These are phyloP conservation scores for Cyclophora albipunctata DNA, from an alignment of 2,888 invertebrate species.

Conservation along the genomic window DNA sequence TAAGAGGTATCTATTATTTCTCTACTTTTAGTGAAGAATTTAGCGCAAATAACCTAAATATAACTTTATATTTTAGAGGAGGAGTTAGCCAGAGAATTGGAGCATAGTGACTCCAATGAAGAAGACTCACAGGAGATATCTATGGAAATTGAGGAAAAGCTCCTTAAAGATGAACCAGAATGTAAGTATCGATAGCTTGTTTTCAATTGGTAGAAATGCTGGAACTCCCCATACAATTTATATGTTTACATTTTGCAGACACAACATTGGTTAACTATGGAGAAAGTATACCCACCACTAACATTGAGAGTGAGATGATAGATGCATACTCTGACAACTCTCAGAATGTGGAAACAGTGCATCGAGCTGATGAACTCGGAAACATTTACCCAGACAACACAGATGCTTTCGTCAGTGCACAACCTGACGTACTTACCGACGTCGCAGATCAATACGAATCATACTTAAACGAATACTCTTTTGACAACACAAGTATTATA, in stretches of 20 bases:
- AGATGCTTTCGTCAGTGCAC: constrained; percentile 44
- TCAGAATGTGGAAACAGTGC: constrained; percentile 50
- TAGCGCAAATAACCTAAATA: not conserved
- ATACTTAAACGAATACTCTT: constrained; percentile 58
- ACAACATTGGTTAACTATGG: constrained; percentile 64
- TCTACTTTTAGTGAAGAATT: too few species aligned
- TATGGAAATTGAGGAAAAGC: constrained; percentile 64
- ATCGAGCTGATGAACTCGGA: constrained; percentile 60
- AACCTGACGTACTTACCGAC: constrained; percentile 45
- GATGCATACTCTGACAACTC: constrained; percentile 54
- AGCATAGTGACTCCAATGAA: constrained; percentile 69
- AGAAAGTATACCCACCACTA: constrained; percentile 40
- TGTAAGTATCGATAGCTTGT: constrained; percentile 34
- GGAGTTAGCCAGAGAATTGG: constrained; percentile 61
- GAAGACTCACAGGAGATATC: constrained; percentile 68
- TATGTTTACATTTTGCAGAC: constrained; percentile 34
- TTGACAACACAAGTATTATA: constrained; percentile 40
- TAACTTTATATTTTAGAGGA: constrained; percentile 38
- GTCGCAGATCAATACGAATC: constrained; percentile 53
- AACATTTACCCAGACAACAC: constrained; percentile 59
- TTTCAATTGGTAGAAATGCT: not conserved
- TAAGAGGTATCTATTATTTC: constrained; percentile 40
- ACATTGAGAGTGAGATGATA: constrained; percentile 45
- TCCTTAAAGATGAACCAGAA: constrained; percentile 68
- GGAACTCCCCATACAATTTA: not conserved